Conservation (phyloP, 2,113 vertebrate species). For the Eurystomus gularis region DNA sequence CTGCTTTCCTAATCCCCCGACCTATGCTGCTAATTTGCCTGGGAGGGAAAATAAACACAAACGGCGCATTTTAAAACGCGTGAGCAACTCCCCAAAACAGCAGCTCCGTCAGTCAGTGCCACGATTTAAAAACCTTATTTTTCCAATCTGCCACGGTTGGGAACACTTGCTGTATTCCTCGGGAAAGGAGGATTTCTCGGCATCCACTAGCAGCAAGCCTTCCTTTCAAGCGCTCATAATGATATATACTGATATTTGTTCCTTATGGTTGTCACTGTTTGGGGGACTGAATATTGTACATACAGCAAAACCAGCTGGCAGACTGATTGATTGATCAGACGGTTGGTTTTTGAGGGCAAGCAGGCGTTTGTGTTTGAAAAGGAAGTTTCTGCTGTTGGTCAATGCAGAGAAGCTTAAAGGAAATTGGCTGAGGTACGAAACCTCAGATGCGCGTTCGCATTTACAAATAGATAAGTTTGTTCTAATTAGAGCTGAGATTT, state of each 20-base stretch:
- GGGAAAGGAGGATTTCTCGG: neutral
- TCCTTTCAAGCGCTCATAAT: neutral
- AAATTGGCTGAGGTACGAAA: constrained; percentile 11
- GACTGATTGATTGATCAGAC: neutral
- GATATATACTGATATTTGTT: neutral
- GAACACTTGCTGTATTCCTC: neutral
- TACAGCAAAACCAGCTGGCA: neutral
- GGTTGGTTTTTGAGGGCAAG: neutral
- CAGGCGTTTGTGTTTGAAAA: neutral
- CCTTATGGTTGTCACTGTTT: neutral
- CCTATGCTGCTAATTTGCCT: neutral
- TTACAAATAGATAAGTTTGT: neutral
- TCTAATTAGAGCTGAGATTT: constrained; percentile 11
- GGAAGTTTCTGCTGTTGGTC: neutral
- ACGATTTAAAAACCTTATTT: neutral
- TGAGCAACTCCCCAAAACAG: neutral
- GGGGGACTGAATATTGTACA: neutral
- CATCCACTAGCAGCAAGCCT: neutral
- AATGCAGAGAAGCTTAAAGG: neutral
- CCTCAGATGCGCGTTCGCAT: neutral
- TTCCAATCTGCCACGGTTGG: neutral
- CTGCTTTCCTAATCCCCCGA: neutral
- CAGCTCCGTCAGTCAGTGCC: neutral
- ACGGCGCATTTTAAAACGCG: neutral
- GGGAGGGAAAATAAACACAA: neutral